Evolutionary conservation across 2,888 invertebrate species (phyloP).

Genomic region (Rotaria sp.): DNA sequence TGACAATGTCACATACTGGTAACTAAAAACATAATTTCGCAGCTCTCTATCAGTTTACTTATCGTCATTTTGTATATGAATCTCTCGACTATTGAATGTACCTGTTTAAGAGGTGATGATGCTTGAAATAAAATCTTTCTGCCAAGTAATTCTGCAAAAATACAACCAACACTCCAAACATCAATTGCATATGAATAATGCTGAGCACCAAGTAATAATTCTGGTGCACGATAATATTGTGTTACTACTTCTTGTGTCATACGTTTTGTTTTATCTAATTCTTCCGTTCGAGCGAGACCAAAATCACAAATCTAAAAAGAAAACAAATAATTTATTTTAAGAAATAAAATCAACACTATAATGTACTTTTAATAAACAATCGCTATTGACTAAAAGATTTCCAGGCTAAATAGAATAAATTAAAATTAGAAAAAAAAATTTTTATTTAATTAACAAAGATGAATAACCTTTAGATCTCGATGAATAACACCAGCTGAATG

Average conservation of each 20-base stretch:
- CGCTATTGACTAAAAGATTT: constrained; percentile 94
- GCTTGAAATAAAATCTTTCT: constrained; percentile 94
- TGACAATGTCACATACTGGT: no score
- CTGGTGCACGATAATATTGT: constrained; percentile 97
- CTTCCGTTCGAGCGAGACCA: constrained; percentile 92
- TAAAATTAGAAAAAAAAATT: no score
- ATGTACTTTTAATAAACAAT: constrained; percentile 58
- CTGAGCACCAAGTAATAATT: constrained; percentile 94
- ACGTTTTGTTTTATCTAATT: constrained; percentile 69
- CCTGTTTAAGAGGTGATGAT: constrained; percentile 86
- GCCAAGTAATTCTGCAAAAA: constrained; percentile 91
- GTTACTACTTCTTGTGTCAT: constrained; percentile 99
- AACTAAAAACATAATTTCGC: no score
- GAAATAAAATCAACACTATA: background rate
- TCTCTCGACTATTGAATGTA: background rate
- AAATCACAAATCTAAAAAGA: constrained; percentile 81
- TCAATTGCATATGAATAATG: constrained; percentile 87
- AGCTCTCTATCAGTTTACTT: no score
- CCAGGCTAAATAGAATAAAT: constrained; percentile 63
- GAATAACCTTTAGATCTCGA: constrained; percentile 78
- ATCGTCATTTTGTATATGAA: background rate
- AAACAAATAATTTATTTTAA: background rate
- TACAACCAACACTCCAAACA: constrained; percentile 98
- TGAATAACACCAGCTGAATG: constrained; percentile 96
- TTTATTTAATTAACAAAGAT: no score